Percentiles rank a stretch among this genome's conserved stretches.
These are phyloP conservation scores for Dendrolimus kikuchii DNA, from an alignment of 1,140 invertebrate genomes.

Conservation along the genomic window DNA sequence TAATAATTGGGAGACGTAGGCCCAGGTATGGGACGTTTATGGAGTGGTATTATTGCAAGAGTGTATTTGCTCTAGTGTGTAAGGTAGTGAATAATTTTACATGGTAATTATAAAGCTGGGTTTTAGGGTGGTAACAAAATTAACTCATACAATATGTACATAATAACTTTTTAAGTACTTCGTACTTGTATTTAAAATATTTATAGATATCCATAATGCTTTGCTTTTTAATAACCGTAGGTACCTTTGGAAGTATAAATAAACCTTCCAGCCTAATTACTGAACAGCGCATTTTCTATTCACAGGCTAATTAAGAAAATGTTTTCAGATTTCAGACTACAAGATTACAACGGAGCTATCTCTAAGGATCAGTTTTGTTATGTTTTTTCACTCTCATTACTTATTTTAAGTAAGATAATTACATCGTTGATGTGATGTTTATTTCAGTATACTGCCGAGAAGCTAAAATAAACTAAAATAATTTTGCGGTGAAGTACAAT, in stretches of 20 bases:
- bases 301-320: conserved; percentile 39
- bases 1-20: no score
- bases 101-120: no score
- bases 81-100: no score
- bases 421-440: conserved; percentile 20
- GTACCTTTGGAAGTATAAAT: background rate
- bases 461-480: conserved; percentile 11
- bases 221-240: background rate
- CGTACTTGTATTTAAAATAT: no score
- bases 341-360: conserved; percentile 55
- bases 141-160: no score
- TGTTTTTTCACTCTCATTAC: conserved; percentile 39
- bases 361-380: conserved; percentile 34
- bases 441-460: background rate
- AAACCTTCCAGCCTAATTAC: background rate
- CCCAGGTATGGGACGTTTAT: no score
- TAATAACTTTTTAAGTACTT: no score
- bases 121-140: no score
- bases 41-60: no score
- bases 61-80: no score
- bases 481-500: conserved; percentile 7
- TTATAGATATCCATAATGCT: no score
- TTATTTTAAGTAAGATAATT: conserved; percentile 31
- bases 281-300: conserved; percentile 10
- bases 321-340: conserved; percentile 66